These are phyloP conservation scores for Lethenteron reissneri DNA, from an alignment of 2,113 vertebrate species.

Conservation along the genomic window DNA sequence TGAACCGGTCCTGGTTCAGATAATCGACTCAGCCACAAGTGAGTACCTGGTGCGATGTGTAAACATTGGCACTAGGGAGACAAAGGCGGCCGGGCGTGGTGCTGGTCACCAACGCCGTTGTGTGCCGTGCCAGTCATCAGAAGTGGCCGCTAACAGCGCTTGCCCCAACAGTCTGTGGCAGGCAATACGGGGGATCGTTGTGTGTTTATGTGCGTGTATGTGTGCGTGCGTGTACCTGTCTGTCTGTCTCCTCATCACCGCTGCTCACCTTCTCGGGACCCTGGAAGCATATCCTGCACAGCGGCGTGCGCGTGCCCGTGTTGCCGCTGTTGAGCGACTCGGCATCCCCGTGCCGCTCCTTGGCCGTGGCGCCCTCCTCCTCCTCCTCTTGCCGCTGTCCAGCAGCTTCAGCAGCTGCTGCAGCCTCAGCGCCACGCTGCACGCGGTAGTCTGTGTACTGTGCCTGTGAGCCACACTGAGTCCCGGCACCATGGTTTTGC, in stretches of 20 bases:
- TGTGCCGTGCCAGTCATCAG: too few relatives aligned
- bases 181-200: too few relatives aligned
- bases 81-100: too few relatives aligned
- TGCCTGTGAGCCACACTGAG: constrained; percentile 13
- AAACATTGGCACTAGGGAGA: too few relatives aligned
- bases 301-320: constrained; percentile 71
- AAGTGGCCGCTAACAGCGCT: too few relatives aligned
- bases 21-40: too few relatives aligned
- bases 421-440: constrained; percentile 19
- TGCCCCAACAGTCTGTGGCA: too few relatives aligned
- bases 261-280: constrained; percentile 75
- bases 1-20: too few relatives aligned
- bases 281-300: constrained; percentile 97
- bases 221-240: neutral
- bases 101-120: too few relatives aligned
- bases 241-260: neutral
- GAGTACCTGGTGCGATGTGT: too few relatives aligned
- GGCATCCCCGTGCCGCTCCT: constrained; percentile 37
- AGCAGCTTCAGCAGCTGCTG: constrained; percentile 20
- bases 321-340: constrained; percentile 54
- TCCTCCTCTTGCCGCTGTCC: constrained; percentile 25
- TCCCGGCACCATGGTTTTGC: constrained; percentile 32
- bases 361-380: constrained; percentile 25
- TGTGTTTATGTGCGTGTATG: neutral
- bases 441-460: too few relatives aligned